A percentile compares a stretch with the other conserved stretches of the same genome.
phyloP scores from a whole-genome alignment of 2,888 invertebrate genomes.

The Eupithecia pulchellata region DNA sequence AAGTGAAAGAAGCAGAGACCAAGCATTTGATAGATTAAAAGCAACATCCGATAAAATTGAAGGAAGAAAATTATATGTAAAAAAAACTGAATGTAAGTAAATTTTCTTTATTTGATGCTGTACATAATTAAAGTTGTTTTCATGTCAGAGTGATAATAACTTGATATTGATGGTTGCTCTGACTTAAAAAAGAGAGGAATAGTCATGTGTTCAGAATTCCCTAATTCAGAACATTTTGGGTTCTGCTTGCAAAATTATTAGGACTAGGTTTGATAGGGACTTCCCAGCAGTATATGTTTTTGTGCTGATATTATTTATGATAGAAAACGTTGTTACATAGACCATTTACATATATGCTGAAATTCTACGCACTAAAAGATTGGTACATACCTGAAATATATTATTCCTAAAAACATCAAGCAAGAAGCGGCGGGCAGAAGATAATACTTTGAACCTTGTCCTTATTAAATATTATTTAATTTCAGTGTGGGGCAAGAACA shows the following conservation, averaged over 20 bases:
- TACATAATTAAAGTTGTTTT: not conserved
- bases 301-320: too few relatives aligned
- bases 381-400: too few relatives aligned
- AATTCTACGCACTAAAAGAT: too few relatives aligned
- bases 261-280: too few relatives aligned
- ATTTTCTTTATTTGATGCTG: not conserved
- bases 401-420: too few relatives aligned
- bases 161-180: not conserved
- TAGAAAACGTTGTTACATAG: too few relatives aligned
- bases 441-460: not conserved
- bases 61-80: slow-evolving; percentile 24
- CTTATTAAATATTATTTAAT: not conserved
- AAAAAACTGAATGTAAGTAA: not conserved
- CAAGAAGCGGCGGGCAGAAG: too few relatives aligned
- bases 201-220: too few relatives aligned
- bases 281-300: too few relatives aligned
- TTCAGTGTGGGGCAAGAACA: not conserved
- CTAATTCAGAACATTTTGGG: too few relatives aligned
- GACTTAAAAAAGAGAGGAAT: not conserved
- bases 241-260: too few relatives aligned
- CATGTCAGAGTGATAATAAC: not conserved
- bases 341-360: too few relatives aligned
- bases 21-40: slow-evolving; percentile 9
- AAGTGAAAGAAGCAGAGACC: not conserved
- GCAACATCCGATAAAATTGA: not conserved